Base-by-base conservation (phyloP, 2,113 vertebrate species). In the Brienomyrus longianalis region DNA sequence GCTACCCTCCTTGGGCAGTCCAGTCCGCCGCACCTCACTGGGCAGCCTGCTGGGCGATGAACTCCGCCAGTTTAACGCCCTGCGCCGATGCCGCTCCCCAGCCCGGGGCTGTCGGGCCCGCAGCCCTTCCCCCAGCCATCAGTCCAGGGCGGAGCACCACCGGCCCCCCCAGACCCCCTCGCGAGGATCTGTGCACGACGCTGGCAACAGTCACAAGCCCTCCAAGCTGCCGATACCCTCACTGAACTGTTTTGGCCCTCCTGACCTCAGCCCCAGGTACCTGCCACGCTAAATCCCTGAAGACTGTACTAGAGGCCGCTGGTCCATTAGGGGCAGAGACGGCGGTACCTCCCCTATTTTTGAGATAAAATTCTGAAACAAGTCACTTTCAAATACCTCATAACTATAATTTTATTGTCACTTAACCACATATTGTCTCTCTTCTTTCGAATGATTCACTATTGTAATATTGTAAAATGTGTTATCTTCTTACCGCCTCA, bases 201-300 rank as follows among this genome's bases (percentile, higher is more conserved):
- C 90, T 2, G 89, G 50, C 54, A 66, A 70, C 1, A 88, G 39
- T 80, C 92, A 94, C 91, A 96, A 94, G 83, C 96, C 96, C 0
- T 92, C 96, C 90, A 97, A 96, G 90, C 96, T 98, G 48, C 96
- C 98, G 88, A 97, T 98, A 91, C 96, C 97, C 0, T 95, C 96
- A 10, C 90, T 97, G 89, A 96, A 96, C 87, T 93, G 96, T 45
- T 92, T 89, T 3, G 97, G 96, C 43, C 96, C 98, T 21, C 95
- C 97, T 0, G 96, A 97, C 91, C 96, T 99, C 91, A 98, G 98
- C 89, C 98, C 98, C 91, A 97, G 98, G 98, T 99, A 93, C 93
- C 21, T 13, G 11, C 43, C 3, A 27, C 23, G 4, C 13, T 85
- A 13, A 45, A 50, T 11, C 83, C 8, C 9, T 5, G 23, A 10